Evolutionary conservation across 1,140 invertebrate species (phyloP).

Genomic region (Lasioglossum albipes): DNA sequence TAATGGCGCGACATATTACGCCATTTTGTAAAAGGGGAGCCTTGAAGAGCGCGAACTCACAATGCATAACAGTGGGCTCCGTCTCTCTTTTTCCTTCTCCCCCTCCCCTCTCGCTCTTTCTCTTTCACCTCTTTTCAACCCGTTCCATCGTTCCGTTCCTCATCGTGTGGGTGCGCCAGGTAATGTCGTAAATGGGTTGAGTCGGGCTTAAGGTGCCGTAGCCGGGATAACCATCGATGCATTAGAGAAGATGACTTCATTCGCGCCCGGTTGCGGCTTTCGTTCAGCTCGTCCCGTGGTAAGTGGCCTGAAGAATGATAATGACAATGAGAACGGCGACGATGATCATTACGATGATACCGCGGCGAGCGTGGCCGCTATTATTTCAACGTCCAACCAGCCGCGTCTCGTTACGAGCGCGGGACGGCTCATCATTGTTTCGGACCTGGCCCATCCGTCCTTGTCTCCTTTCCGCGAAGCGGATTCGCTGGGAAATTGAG

Average conservation of each 20-base stretch:
- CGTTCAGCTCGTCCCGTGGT: conserved; percentile 38
- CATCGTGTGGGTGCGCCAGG: conserved; percentile 46
- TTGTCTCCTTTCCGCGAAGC: background rate
- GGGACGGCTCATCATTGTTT: conserved; percentile 47
- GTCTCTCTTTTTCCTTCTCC: background rate
- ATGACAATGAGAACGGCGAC: conserved; percentile 68
- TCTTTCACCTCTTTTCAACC: background rate
- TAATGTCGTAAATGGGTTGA: conserved; percentile 65
- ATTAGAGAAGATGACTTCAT: conserved; percentile 74
- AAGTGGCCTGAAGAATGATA: conserved; percentile 64
- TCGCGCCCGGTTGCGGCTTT: conserved; percentile 51
- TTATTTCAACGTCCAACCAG: conserved; percentile 49
- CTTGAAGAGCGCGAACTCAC: conserved; percentile 38
- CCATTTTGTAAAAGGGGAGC: conserved; percentile 44
- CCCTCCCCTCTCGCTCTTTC: background rate
- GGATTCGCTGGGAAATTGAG: no score
- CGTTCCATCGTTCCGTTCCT: background rate
- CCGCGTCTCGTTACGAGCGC: conserved; percentile 38
- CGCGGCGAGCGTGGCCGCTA: conserved; percentile 19
- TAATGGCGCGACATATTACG: conserved; percentile 58
- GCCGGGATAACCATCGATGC: conserved; percentile 70
- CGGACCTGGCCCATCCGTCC: conserved; percentile 31
- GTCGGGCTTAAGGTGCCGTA: conserved; percentile 57
- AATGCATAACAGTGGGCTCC: conserved; percentile 32
- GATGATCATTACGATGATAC: conserved; percentile 56